Base-by-base conservation (phyloP, 2,797 vertebrate genomes). In the Schizopygopsis malacanthus region DNA sequence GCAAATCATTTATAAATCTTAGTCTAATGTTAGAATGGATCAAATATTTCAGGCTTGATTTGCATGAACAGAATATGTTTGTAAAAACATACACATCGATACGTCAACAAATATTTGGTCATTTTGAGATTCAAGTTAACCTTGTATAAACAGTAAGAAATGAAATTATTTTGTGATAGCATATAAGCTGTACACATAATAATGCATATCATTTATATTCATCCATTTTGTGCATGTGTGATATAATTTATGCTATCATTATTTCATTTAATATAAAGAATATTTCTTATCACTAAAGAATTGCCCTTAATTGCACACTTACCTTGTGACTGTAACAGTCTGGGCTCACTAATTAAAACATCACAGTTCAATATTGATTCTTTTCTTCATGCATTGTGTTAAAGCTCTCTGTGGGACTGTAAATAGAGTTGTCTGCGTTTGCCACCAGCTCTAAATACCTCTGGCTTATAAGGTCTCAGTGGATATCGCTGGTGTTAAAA, bases 1-100 rank as follows among this genome's bases (percentile, higher is more conserved):
- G 50, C 56, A 41, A 85, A 73, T 88, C 2, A 81, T 61, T 61
- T 67, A 16, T 79, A 83, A 45, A 73, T 45, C n/a, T 83, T 77
- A 85, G 61, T 79, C 20, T 81, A 85, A 78, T 41, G 6, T 85
- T 70, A 50, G 61, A 61, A 45, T 28, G 37, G 41, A 18, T 63
- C 6, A 70, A 73, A 67, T 69, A 56, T 80, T 37, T 33, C 2
- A 79, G 16, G n/a, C 20, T 79, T 13, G 20, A 28, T 79, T 28
- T 67, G 43, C 79, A 80, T 67, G 45, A 28, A 37, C 18, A 52
- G 6, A 15, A 63, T 45, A n/a, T n/a, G n/a, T n/a, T n/a, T n/a
- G n/a, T n/a, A n/a, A n/a, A n/a, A n/a, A n/a, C n/a, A 28, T 33
- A 63, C 56, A 18, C 9, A 4, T 15, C 10, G 25, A 67, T 25